Conservation (phyloP, 2,888 invertebrate species). For the Apomyelois bistriatella region DNA sequence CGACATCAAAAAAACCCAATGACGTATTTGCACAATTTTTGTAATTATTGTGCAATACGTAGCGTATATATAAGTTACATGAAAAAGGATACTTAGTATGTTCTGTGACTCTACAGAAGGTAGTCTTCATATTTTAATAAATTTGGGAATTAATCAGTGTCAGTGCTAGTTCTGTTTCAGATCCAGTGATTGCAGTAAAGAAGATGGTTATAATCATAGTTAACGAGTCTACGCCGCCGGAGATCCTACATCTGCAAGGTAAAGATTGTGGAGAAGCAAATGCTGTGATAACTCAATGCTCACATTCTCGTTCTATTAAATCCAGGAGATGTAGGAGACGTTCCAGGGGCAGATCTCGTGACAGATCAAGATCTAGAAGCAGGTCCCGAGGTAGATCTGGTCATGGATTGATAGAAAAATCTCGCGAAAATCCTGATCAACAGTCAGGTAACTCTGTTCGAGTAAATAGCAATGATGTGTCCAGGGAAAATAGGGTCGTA, state of each 20-base stretch:
- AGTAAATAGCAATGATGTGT: not conserved
- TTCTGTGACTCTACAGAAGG: not conserved
- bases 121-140: too few relatives aligned
- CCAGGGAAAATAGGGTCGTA: not conserved
- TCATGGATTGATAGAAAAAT: not conserved
- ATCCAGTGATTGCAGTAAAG: not conserved
- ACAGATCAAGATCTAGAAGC: not conserved
- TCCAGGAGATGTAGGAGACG: not conserved
- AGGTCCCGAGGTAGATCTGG: not conserved
- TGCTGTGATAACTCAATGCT: too few relatives aligned
- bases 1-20: conserved; percentile 7
- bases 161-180: conserved; percentile 1
- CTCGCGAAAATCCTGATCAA: not conserved
- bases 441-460: not conserved
- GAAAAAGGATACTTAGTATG: not conserved
- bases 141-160: not conserved
- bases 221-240: not conserved
- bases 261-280: not conserved
- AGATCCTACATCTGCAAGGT: not conserved
- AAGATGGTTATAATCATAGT: not conserved
- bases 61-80: conserved; percentile 7
- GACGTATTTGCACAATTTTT: conserved; percentile 18
- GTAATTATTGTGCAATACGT: conserved; percentile 18
- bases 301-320: not conserved
- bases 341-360: conserved; percentile 9